A percentile compares a stretch with the other conserved stretches of the same genome.
Conservation (phyloP, 2,888 invertebrate species). For the Trimorus sp. region DNA sequence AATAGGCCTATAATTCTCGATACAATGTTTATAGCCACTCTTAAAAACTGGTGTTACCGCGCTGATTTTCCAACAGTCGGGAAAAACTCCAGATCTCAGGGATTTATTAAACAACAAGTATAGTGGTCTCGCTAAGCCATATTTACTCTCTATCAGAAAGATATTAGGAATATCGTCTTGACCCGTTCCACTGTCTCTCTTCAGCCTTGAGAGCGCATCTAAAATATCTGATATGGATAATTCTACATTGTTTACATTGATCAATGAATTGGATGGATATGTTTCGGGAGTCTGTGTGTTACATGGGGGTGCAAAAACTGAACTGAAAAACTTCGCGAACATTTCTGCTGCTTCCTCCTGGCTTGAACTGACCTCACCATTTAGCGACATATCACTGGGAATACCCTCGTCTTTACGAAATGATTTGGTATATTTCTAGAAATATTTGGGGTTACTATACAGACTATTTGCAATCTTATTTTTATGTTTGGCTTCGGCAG, state of each 20-base stretch:
- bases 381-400: background rate
- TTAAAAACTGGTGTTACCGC: background rate
- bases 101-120: background rate
- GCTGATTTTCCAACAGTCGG: background rate
- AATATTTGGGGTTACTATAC: background rate
- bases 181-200: background rate
- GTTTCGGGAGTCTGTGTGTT: too few relatives aligned
- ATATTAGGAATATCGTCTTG: background rate
- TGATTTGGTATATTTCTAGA: background rate
- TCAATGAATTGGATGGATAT: too few relatives aligned
- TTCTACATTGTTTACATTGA: background rate
- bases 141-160: background rate
- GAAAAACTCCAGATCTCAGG: background rate
- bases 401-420: background rate
- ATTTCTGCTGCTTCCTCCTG: constrained; percentile 1
- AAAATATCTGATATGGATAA: background rate
- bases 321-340: background rate
- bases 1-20: too few relatives aligned
- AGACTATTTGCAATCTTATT: background rate
- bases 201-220: background rate
- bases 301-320: too few relatives aligned
- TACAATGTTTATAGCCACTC: too few relatives aligned
- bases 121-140: background rate
- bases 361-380: background rate
- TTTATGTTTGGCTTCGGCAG: background rate